phyloP scores from a whole-genome alignment of 2,113 vertebrate genomes.

The Castor canadensis region DNA sequence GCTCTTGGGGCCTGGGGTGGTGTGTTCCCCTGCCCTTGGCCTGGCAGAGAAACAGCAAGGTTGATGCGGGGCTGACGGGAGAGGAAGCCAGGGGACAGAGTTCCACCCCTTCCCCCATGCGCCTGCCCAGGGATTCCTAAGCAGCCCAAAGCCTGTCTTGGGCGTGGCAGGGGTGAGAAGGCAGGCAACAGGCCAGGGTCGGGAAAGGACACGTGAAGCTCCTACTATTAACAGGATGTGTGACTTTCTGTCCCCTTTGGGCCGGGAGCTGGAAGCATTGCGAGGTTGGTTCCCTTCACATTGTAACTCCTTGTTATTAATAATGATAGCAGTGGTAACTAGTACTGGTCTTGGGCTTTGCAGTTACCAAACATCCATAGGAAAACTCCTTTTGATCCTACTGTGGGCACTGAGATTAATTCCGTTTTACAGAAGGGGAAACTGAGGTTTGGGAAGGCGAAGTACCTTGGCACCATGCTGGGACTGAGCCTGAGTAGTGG shows the following conservation, averaged over 20 bases:
- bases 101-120: not conserved
- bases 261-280: not conserved
- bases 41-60: constrained; percentile 42
- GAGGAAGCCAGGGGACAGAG: not conserved
- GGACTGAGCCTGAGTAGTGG: not conserved
- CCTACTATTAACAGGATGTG: not conserved
- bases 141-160: not conserved
- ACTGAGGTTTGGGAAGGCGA: not conserved
- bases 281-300: not conserved
- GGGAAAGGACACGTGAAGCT: not conserved
- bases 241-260: not conserved
- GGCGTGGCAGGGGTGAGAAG: not conserved
- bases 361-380: not conserved
- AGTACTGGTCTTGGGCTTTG: not conserved
- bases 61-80: not conserved
- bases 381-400: not conserved
- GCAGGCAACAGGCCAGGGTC: not conserved
- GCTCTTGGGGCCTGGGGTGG: not conserved
- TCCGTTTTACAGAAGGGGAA: not conserved
- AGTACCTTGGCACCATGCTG: not conserved
- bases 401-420: not conserved
- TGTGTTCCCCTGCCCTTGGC: constrained; percentile 24
- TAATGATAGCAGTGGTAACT: not conserved
- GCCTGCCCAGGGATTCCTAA: not conserved
- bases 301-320: not conserved